phyloP scores from a whole-genome alignment of 2,113 vertebrate species.

The Jaculus jaculus region DNA sequence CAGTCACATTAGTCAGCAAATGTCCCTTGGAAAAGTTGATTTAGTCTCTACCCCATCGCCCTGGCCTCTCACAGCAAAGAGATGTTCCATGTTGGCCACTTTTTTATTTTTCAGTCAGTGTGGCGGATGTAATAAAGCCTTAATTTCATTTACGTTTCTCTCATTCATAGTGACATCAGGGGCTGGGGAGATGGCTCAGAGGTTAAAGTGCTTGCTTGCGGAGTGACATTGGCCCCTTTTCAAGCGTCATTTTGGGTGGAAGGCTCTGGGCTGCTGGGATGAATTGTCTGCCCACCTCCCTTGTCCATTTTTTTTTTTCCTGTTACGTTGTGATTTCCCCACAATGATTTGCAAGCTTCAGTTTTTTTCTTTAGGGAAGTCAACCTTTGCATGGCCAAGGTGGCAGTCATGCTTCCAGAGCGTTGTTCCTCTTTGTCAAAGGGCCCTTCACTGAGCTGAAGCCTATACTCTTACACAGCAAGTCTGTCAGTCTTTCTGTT shows the following conservation, averaged over 20 bases:
- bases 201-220: too few relatives aligned
- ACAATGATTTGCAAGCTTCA: background rate
- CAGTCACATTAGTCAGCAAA: background rate
- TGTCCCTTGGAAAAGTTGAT: background rate
- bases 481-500: constrained; percentile 7
- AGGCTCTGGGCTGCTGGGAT: background rate
- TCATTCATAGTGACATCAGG: background rate
- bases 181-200: too few relatives aligned
- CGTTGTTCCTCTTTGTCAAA: background rate
- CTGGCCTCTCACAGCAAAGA: accelerated
- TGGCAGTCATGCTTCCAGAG: background rate
- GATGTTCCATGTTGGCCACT: too few relatives aligned
- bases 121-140: too few relatives aligned
- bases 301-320: background rate
- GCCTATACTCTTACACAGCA: background rate
- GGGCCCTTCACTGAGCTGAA: background rate
- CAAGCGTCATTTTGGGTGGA: background rate
- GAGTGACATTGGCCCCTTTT: background rate
- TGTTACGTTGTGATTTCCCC: background rate
- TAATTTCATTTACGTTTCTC: background rate
- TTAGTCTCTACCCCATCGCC: accelerated
- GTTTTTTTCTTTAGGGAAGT: background rate
- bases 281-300: background rate
- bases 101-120: too few relatives aligned
- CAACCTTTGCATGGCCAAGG: background rate